phyloP scores from a whole-genome alignment of 1,140 invertebrate species.

The Drosophila triauraria region DNA sequence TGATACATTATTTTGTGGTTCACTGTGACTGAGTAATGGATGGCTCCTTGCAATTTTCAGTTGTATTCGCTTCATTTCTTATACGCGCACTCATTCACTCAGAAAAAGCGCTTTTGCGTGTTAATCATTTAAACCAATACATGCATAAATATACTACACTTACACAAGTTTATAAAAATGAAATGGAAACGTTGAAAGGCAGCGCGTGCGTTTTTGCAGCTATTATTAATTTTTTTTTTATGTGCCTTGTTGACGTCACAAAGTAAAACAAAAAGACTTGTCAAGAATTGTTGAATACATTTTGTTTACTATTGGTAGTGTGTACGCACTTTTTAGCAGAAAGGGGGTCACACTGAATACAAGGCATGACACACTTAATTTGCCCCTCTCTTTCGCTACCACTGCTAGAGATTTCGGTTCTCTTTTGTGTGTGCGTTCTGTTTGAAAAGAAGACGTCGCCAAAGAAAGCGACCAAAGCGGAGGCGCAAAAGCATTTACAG shows the following conservation, averaged over 20 bases:
- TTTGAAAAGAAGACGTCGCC: slow-evolving; percentile 26
- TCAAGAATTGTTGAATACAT: not conserved
- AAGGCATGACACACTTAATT: slow-evolving; percentile 27
- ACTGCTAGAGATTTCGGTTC: slow-evolving; percentile 22
- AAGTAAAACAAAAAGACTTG: not conserved
- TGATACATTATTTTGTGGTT: no score
- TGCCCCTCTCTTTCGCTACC: slow-evolving; percentile 2
- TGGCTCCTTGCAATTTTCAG: slow-evolving; percentile 1
- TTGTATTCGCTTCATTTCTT: slow-evolving; percentile 7
- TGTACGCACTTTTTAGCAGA: slow-evolving; percentile 12
- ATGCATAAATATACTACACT: not conserved
- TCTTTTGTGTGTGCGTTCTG: slow-evolving; percentile 33
- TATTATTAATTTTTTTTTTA: not conserved
- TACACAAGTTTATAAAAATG: not conserved
- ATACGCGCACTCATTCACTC: not conserved
- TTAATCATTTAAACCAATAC: slow-evolving; percentile 13
- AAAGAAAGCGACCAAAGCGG: slow-evolving; percentile 51
- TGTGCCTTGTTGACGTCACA: not conserved
- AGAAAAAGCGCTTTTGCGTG: not conserved
- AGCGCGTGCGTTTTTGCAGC: slow-evolving; percentile 8
- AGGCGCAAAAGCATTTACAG: slow-evolving; percentile 35
- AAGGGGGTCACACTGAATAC: slow-evolving; percentile 15
- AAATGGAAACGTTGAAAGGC: slow-evolving; percentile 4
- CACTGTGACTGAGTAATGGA: slow-evolving; percentile 2
- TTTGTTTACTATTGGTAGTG: not conserved